These are phyloP conservation scores for Drosophila neoperkinsi DNA, from an alignment of 2,888 invertebrate genomes.

Conservation along the genomic window DNA sequence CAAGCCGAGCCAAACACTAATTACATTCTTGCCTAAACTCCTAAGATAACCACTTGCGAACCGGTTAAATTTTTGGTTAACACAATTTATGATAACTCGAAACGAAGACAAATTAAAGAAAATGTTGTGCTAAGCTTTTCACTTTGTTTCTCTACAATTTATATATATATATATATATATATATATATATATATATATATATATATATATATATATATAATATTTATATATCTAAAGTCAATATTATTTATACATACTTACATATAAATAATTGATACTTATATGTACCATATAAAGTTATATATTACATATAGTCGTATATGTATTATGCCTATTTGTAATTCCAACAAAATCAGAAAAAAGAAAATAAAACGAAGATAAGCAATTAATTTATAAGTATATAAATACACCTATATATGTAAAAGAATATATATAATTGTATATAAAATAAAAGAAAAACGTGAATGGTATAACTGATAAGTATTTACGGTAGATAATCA, in stretches of 20 bases:
- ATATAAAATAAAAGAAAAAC: slow-evolving; percentile 56
- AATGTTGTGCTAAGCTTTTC: slow-evolving; percentile 73
- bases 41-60: slow-evolving; percentile 29
- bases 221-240: slow-evolving; percentile 51
- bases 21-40: slow-evolving; percentile 20
- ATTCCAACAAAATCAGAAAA: slow-evolving; percentile 30
- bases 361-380: slow-evolving; percentile 14
- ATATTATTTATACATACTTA: slow-evolving; percentile 56
- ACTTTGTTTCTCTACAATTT: slow-evolving; percentile 55
- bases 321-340: slow-evolving; percentile 59
- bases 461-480: slow-evolving; percentile 66
- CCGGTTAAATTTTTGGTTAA: slow-evolving; percentile 18
- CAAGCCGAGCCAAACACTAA: slow-evolving; percentile 40
- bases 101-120: slow-evolving; percentile 18
- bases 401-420: slow-evolving; percentile 67
- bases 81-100: background rate
- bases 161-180: slow-evolving; percentile 28
- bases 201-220: slow-evolving; percentile 38
- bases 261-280: slow-evolving; percentile 61
- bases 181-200: slow-evolving; percentile 24
- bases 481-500: slow-evolving; percentile 80
- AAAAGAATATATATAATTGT: slow-evolving; percentile 68
- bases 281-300: slow-evolving; percentile 66
- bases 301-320: slow-evolving; percentile 38
- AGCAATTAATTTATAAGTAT: slow-evolving; percentile 65